These are phyloP conservation scores for Trachelus iudaicus DNA, from an alignment of 2,888 invertebrate genomes.

Conservation along the genomic window DNA sequence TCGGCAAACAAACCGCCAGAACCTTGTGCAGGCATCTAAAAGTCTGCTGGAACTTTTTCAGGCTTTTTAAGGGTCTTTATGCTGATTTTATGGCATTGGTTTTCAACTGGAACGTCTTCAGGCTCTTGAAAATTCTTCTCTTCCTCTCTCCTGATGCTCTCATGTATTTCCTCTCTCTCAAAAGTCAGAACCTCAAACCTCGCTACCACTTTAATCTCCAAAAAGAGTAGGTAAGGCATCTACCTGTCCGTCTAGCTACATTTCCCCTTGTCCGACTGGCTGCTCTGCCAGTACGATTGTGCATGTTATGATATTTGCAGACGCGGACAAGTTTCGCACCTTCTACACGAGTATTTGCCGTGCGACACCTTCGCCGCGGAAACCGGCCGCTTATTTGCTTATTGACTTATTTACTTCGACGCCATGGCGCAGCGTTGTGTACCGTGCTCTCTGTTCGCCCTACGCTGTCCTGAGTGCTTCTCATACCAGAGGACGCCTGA, in stretches of 20 bases:
- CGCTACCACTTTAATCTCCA: conserved; percentile 3
- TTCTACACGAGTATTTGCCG: conserved; percentile 55
- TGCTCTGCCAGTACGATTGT: conserved; percentile 19
- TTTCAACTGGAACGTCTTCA: conserved; percentile 11
- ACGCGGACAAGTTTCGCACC: conserved; percentile 55
- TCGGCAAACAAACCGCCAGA: conserved; percentile 1
- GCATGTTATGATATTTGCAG: conserved; percentile 50
- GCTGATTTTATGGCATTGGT: conserved; percentile 31
- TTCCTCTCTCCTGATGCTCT: not conserved
- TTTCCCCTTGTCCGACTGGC: not conserved
- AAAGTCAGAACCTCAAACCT: conserved; percentile 5
- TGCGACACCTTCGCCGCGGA: conserved; percentile 53
- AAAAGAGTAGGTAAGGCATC: conserved; percentile 2
- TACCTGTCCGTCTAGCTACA: conserved; percentile 7
- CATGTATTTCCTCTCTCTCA: conserved; percentile 11
- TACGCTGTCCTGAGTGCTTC: not conserved
- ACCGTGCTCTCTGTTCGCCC: conserved; percentile 28
- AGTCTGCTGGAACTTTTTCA: not conserved
- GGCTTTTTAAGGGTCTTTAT: conserved; percentile 24
- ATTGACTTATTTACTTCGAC: conserved; percentile 42
- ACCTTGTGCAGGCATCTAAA: not conserved
- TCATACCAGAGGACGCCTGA: not conserved
- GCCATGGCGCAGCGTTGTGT: conserved; percentile 21
- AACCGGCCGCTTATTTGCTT: conserved; percentile 56
- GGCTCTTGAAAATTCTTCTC: conserved; percentile 8